Evolutionary conservation across 2,888 invertebrate species (phyloP), one percentile per base, ranked within the genome.

Genomic region (Caenorhabditis sp.): DNA sequence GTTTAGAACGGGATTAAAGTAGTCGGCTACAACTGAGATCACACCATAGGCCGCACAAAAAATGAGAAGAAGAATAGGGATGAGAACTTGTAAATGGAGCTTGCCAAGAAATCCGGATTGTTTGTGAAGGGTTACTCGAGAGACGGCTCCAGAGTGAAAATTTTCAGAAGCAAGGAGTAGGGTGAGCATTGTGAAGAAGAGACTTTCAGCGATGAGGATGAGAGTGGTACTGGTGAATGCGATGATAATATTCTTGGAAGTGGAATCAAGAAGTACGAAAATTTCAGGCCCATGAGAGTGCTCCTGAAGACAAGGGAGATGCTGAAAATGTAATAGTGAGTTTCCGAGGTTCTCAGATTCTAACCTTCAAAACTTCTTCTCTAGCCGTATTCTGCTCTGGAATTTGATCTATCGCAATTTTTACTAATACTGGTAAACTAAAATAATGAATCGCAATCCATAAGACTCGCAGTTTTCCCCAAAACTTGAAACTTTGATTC

Each of bases 181-280:
- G 6, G 41, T 47, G 31, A 66, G n/a, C 66, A 66, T 66, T 19
- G 66, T 66, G 35, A 66, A 49, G 7, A 66, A 66, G 10, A 66
- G 12, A 12, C 10, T 16, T 35, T 66, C 66, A 22, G 49, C n/a
- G n/a, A 51, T 35, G 0, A 49, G 26, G 31, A 51, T 31, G 0
- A 66, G 35, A 14, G 35, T 22, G 2, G 51, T 19, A 12, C n/a
- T 12, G 16, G 66, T 66, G 31, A 66, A 66, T 8, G 66, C 19
- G 8, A 51, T 66, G 19, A 66, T 10, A 19, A 66, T 35, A 0
- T 19, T 22, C 4, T 28, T 49, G 31, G 28, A 35, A 1, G 31
- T 35, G 19, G 22, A n/a, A n/a, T n/a, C 2, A 6, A 49, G 31
- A 2, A 66, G 31, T 6, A 66, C 47, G 16, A 66, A 66, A 10